Base-by-base conservation (phyloP, 2,888 invertebrate species). In the Clitarchus hookeri region DNA sequence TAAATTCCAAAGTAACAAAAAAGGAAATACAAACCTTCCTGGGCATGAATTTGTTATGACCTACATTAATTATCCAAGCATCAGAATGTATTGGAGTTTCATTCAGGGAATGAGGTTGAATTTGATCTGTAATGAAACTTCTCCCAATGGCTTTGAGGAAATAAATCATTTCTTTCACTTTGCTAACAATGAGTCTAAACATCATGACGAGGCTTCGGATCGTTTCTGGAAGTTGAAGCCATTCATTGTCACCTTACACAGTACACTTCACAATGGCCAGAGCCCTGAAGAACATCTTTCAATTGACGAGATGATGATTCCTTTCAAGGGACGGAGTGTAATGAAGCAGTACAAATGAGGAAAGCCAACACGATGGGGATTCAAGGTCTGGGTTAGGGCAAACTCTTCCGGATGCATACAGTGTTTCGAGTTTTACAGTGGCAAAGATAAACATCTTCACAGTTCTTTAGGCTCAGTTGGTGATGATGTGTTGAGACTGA, bases 351-450 rank as follows among this genome's bases (percentile, higher is more conserved):
- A 65, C 16, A 65, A 11, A n/a, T 4, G n/a, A 65, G 65, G n/a
- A n/a, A 65, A 65, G 8, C 65, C 65, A 65, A 65, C 0, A 65
- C 19, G 8, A 65, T 65, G 65, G 65, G 65, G 65, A 1, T 65
- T 65, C 23, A 23, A 65, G 16, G 65, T 65, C n/a, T 65, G 65
- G 65, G 65, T 65, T 65, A 65, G 23, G 16, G 65, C 65, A 65
- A 65, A 19, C 0, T 65, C 8, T 65, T 65, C n/a, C 8, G n/a
- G 1, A 65, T 23, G 8, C 2, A 23, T 65, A 65, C 65, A 65
- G 65, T 65, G 65, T 65, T 65, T 65, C 65, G 65, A 65, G n/a
- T 65, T 65, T 65, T 65, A 65, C 65, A 65, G 65, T 65, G 65
- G 65, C 13, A 65, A 23, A 65, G n/a, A 65, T 65, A 65, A 65